A percentile compares a stretch with the other conserved stretches of the same genome.
These are phyloP conservation scores for Anhinga rufa DNA, from an alignment of 2,113 vertebrate species.

Conservation along the genomic window DNA sequence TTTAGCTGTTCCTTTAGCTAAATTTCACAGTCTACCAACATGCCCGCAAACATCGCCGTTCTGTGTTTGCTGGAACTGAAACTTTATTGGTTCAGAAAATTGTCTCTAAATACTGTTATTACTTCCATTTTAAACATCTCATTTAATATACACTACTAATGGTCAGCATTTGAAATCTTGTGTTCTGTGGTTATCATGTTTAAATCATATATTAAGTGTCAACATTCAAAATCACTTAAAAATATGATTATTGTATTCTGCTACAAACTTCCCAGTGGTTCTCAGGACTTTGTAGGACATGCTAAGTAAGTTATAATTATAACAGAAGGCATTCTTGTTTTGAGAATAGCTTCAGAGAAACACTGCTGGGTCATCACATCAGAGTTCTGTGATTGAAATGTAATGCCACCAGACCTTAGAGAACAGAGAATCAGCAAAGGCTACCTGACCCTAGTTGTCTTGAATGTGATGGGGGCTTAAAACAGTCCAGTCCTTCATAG, in stretches of 20 bases:
- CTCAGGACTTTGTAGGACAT: neutral
- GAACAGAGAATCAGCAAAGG: neutral
- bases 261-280: neutral
- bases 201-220: neutral
- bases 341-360: neutral
- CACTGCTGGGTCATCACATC: neutral
- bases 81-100: neutral
- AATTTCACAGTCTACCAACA: neutral
- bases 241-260: neutral
- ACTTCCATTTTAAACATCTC: neutral
- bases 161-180: neutral
- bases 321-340: neutral
- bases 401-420: neutral
- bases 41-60: neutral
- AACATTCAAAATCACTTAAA: neutral
- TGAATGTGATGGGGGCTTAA: neutral
- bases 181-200: neutral
- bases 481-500: neutral
- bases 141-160: neutral
- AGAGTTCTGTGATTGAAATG: neutral
- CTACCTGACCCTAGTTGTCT: neutral
- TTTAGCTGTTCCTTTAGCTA: neutral
- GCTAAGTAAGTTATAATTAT: neutral
- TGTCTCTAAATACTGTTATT: neutral
- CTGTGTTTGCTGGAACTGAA: neutral